A percentile compares a stretch with the other conserved stretches of the same genome.
phyloP scores from a whole-genome alignment of 2,113 vertebrate species.

The Ciconia boyciana region DNA sequence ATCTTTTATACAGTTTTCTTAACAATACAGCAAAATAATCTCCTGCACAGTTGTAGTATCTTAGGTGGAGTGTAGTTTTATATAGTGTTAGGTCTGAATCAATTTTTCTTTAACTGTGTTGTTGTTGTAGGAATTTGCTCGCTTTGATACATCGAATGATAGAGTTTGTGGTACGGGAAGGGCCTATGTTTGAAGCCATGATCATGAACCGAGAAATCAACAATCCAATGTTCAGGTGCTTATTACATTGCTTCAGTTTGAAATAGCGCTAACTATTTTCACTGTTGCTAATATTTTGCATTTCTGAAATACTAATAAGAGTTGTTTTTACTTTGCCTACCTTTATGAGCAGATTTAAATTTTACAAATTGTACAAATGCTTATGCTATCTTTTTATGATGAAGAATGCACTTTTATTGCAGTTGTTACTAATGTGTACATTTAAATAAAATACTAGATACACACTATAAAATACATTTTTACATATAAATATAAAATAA shows the following conservation, averaged over 20 bases:
- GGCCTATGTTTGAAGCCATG: slow-evolving; percentile 99
- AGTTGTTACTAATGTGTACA: not conserved
- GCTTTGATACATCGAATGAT: slow-evolving; percentile 99
- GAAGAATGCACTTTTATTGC: not conserved
- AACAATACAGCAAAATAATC: slow-evolving; percentile 68
- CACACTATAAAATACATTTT: not conserved
- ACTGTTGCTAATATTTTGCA: not conserved
- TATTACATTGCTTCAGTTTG: not conserved
- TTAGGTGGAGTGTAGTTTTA: slow-evolving; percentile 77
- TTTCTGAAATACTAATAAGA: not conserved
- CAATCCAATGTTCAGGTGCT: slow-evolving; percentile 98
- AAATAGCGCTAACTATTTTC: not conserved
- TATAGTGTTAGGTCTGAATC: slow-evolving; percentile 91
- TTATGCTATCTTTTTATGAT: not conserved
- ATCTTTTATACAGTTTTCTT: slow-evolving; percentile 58
- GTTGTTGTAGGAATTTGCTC: slow-evolving; percentile 99
- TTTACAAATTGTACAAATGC: not conserved
- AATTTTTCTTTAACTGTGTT: slow-evolving; percentile 99
- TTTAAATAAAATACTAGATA: not conserved
- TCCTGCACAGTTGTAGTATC: slow-evolving; percentile 75
- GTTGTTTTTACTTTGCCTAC: not conserved
- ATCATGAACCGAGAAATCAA: slow-evolving; percentile 99
- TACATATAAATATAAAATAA: not conserved
- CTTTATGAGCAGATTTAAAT: not conserved
- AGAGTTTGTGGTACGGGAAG: slow-evolving; percentile 99